These are phyloP conservation scores for Siniperca obscura DNA, from an alignment of 2,797 vertebrate species.

Conservation along the genomic window DNA sequence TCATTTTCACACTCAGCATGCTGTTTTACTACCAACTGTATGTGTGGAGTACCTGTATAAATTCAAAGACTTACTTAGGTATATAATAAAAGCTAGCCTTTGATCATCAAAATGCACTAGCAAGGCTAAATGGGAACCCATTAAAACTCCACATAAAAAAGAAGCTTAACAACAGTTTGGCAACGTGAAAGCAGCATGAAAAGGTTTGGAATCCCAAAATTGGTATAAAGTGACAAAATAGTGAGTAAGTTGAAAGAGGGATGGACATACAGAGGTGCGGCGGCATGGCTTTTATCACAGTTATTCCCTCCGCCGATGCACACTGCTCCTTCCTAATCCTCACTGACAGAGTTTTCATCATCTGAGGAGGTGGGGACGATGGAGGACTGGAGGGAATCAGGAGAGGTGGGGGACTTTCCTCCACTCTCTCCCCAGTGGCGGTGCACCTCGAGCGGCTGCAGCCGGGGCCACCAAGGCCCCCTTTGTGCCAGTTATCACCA, in stretches of 20 bases:
- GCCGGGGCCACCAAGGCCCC: constrained; percentile 81
- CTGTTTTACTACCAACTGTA: constrained; percentile 41
- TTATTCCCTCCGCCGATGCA: constrained; percentile 60
- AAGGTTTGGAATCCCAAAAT: constrained; percentile 75
- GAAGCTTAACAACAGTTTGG: constrained; percentile 58
- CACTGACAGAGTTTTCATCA: constrained; percentile 85
- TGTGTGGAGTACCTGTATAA: constrained; percentile 30
- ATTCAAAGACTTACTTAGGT: constrained; percentile 31
- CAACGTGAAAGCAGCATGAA: constrained; percentile 62
- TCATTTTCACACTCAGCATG: constrained; percentile 24
- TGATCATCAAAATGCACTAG: constrained; percentile 57
- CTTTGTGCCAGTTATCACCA: constrained; percentile 85
- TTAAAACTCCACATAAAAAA: constrained; percentile 58
- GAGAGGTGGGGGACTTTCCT: constrained; percentile 71
- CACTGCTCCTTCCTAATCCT: constrained; percentile 78
- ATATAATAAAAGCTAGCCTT: constrained; percentile 46
- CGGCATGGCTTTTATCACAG: constrained; percentile 71
- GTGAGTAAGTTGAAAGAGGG: constrained; percentile 67
- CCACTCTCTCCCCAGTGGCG: constrained; percentile 68
- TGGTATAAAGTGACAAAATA: constrained; percentile 72
- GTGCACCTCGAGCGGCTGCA: constrained; percentile 56
- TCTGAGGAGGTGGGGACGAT: constrained; percentile 67
- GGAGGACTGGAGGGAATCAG: constrained; percentile 55
- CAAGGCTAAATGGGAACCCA: constrained; percentile 51
- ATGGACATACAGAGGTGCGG: constrained; percentile 67